Evolutionary conservation across 2,888 invertebrate species (phyloP).

Genomic region (Drosophila recens): DNA sequence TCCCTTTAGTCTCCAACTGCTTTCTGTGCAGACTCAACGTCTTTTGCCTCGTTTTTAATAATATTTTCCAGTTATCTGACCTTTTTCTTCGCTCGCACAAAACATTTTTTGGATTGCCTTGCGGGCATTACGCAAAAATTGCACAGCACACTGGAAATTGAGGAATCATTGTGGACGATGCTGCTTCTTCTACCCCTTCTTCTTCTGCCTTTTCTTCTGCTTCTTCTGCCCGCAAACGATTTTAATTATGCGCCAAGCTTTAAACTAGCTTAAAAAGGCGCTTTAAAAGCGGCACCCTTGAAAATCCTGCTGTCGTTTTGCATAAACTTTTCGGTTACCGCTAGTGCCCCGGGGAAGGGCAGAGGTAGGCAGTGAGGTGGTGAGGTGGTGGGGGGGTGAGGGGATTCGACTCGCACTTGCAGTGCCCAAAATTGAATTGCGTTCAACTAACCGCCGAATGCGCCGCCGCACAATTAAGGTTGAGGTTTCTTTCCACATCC

Average conservation of each 20-base stretch:
- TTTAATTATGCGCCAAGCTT: constrained; percentile 55
- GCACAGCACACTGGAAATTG: constrained; percentile 19
- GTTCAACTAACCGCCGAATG: constrained; percentile 78
- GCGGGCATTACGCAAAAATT: constrained; percentile 45
- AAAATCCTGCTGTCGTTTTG: constrained; percentile 52
- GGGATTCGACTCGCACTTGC: constrained; percentile 53
- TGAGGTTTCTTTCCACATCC: constrained; percentile 61
- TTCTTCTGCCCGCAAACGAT: constrained; percentile 8
- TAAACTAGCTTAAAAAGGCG: constrained; percentile 27
- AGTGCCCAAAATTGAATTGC: constrained; percentile 75
- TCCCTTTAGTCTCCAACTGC: background rate
- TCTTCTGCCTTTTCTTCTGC: background rate
- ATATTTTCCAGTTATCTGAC: constrained; percentile 82
- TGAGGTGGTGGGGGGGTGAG: background rate
- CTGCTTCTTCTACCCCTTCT: background rate
- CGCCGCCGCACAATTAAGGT: constrained; percentile 79
- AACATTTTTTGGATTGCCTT: constrained; percentile 40
- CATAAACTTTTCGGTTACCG: constrained; percentile 46
- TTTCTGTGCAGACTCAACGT: constrained; percentile 13
- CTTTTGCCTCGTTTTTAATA: constrained; percentile 73
- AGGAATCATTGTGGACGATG: constrained; percentile 10
- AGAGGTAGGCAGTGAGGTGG: background rate
- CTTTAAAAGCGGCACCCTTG: constrained; percentile 38
- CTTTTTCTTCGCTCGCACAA: constrained; percentile 66
- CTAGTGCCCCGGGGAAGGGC: too few relatives aligned